Evolutionary conservation across 2,113 vertebrate genomes (phyloP).

Genomic region (Malurus melanocephalus): DNA sequence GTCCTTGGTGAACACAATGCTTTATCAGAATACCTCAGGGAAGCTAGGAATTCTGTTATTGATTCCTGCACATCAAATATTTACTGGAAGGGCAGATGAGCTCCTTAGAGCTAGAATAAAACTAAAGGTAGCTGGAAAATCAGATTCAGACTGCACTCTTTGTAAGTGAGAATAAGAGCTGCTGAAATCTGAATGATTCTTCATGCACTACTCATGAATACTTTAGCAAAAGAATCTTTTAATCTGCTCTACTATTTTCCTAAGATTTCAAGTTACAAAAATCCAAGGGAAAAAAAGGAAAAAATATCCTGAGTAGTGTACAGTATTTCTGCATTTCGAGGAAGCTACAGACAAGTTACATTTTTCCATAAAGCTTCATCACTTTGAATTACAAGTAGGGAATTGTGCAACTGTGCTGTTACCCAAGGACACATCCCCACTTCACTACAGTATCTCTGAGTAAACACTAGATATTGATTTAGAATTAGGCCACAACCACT

Average conservation of each 20-base stretch:
- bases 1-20: background rate
- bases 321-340: background rate
- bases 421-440: background rate
- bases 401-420: conserved; percentile 13
- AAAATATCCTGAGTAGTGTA: background rate
- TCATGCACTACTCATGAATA: background rate
- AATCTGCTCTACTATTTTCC: background rate
- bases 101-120: background rate
- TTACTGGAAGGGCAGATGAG: background rate
- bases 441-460: background rate
- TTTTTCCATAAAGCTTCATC: background rate
- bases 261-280: background rate
- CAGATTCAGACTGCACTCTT: background rate
- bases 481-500: background rate
- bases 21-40: background rate
- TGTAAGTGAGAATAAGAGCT: background rate
- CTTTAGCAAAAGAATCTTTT: background rate
- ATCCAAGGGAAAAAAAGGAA: background rate
- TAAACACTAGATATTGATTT: background rate
- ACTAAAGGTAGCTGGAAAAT: background rate
- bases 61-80: background rate
- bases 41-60: background rate
- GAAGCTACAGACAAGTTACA: background rate
- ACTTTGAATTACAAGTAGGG: background rate
- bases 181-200: background rate